These are phyloP conservation scores for Taurulus bubalis DNA, from an alignment of 2,113 vertebrate species.

Conservation along the genomic window DNA sequence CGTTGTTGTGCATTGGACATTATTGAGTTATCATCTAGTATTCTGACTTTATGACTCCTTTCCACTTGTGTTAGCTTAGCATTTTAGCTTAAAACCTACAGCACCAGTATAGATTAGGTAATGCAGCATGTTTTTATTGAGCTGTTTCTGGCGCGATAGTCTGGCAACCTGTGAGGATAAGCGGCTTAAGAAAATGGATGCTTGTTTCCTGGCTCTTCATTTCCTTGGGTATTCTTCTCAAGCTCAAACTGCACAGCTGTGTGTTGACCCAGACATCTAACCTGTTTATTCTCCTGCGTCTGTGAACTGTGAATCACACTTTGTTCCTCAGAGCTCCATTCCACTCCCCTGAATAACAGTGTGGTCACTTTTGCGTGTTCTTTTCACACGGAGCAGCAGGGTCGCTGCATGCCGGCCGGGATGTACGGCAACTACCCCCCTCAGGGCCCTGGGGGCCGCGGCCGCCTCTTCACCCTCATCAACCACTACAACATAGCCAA, in stretches of 20 bases:
- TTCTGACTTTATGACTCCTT: not conserved
- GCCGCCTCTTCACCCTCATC: slow-evolving; percentile 94
- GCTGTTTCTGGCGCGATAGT: not conserved
- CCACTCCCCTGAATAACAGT: not conserved
- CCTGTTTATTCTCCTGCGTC: not conserved
- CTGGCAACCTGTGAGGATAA: not conserved
- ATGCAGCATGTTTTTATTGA: not conserved
- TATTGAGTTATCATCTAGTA: not conserved
- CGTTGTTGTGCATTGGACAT: too few species aligned
- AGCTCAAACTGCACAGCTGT: not conserved
- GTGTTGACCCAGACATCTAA: not conserved
- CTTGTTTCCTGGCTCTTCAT: not conserved
- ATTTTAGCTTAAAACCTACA: not conserved
- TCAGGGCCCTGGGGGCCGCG: slow-evolving; percentile 89
- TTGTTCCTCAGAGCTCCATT: not conserved
- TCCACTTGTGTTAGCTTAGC: not conserved
- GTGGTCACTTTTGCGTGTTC: not conserved
- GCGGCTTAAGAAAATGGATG: not conserved
- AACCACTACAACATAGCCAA: slow-evolving; percentile 97
- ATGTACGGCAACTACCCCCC: slow-evolving; percentile 92
- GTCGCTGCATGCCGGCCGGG: slow-evolving; percentile 93
- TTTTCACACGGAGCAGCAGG: slow-evolving; percentile 84
- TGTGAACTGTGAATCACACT: not conserved
- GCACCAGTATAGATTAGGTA: not conserved
- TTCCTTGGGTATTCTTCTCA: not conserved